These are phyloP conservation scores for Xerus inauris DNA, from an alignment of 2,113 vertebrate genomes.

Conservation along the genomic window DNA sequence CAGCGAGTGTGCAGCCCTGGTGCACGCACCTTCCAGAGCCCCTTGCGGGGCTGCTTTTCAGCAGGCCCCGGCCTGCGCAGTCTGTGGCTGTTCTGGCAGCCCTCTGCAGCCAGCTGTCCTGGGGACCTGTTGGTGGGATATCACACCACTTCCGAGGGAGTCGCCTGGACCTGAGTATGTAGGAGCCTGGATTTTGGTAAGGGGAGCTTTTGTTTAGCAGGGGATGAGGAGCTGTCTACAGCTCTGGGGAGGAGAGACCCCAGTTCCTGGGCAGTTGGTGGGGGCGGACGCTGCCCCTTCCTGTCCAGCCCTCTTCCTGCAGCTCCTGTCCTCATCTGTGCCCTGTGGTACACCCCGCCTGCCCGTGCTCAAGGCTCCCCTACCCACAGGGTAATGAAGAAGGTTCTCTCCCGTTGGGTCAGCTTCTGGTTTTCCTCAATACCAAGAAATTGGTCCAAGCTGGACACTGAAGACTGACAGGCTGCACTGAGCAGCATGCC, in stretches of 20 bases:
- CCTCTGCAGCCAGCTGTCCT: background rate
- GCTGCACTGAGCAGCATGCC: rapidly evolving
- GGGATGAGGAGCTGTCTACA: background rate
- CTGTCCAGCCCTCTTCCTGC: background rate
- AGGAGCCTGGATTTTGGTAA: background rate
- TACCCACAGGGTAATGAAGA: background rate
- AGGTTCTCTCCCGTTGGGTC: background rate
- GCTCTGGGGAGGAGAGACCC: background rate
- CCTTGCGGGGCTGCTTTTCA: background rate
- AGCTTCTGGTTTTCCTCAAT: background rate
- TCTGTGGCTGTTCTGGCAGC: background rate
- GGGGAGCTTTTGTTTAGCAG: background rate
- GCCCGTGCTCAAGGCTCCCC: background rate
- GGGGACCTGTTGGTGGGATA: background rate
- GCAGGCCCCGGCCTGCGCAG: too few species aligned
- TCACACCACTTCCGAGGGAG: background rate
- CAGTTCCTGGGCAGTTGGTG: background rate
- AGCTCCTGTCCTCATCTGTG: too few species aligned
- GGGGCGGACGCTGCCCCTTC: rapidly evolving
- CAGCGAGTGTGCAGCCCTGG: background rate
- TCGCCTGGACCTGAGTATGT: background rate
- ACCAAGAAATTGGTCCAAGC: too few species aligned
- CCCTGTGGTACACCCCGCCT: too few species aligned
- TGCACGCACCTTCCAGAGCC: background rate
- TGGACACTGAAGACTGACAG: background rate